Conservation (phyloP, 2,113 vertebrate genomes). For the Halichoerus grypus region DNA sequence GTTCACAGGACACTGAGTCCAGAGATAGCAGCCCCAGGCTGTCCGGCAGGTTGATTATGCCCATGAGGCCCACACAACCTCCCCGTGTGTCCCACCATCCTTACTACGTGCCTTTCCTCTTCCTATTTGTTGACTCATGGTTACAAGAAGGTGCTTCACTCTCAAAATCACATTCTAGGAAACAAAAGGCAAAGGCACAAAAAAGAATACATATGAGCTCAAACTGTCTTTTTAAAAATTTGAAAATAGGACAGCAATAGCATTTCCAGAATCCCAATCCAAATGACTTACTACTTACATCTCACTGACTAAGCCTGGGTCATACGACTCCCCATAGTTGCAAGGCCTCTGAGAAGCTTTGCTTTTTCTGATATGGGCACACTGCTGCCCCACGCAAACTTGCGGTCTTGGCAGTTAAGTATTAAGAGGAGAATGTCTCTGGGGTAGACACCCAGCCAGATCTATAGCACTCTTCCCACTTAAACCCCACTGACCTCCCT, state of each 20-base stretch:
- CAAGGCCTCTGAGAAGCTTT: background rate
- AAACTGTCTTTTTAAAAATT: background rate
- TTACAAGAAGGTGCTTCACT: background rate
- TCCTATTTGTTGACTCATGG: background rate
- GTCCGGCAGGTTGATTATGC: background rate
- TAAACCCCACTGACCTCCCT: background rate
- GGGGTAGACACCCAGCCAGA: background rate
- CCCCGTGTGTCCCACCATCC: background rate
- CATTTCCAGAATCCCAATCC: background rate
- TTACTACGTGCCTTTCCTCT: background rate
- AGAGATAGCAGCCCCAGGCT: background rate
- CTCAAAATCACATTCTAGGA: background rate
- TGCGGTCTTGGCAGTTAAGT: background rate
- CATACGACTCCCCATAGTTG: background rate
- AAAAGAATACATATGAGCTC: background rate
- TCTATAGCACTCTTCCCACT: background rate
- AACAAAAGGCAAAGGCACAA: background rate
- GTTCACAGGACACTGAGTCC: background rate
- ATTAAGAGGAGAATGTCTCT: background rate
- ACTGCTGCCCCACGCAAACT: background rate
- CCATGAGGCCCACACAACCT: background rate
- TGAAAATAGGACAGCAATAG: background rate
- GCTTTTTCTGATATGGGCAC: background rate
- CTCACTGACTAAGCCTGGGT: background rate
- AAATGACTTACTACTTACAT: background rate